These are phyloP conservation scores for Agelaius tricolor DNA, from an alignment of 2,113 vertebrate species.

Conservation along the genomic window DNA sequence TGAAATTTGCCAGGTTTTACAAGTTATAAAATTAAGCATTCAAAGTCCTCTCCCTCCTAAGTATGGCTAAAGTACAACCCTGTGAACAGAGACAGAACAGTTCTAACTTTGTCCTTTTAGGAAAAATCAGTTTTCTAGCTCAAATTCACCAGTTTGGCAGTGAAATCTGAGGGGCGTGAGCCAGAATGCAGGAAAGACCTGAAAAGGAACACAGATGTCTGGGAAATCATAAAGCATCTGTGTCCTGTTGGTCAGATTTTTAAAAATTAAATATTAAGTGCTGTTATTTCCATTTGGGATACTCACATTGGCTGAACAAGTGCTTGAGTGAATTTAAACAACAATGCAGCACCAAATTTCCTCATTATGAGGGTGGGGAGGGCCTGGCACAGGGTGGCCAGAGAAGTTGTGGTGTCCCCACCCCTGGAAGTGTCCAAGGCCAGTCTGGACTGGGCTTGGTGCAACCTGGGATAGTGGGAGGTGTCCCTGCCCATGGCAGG, in stretches of 20 bases:
- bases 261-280: not conserved
- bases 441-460: fast-evolving
- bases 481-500: not conserved
- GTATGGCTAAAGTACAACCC: not conserved
- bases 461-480: fast-evolving
- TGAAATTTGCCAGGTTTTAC: not conserved
- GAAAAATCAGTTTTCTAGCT: not conserved
- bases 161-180: not conserved
- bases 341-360: fast-evolving
- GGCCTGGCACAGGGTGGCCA: not conserved
- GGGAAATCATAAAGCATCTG: not conserved
- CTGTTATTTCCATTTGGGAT: not conserved
- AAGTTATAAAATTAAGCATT: not conserved
- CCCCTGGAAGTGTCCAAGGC: not conserved
- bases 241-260: not conserved
- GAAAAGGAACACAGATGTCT: not conserved
- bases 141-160: not conserved
- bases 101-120: not conserved
- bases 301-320: not conserved
- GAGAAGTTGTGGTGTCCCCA: not conserved
- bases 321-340: not conserved
- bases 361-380: not conserved
- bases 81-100: not conserved
- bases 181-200: not conserved
- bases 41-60: not conserved